phyloP scores from a whole-genome alignment of 2,113 vertebrate genomes.

The Canis aureus region DNA sequence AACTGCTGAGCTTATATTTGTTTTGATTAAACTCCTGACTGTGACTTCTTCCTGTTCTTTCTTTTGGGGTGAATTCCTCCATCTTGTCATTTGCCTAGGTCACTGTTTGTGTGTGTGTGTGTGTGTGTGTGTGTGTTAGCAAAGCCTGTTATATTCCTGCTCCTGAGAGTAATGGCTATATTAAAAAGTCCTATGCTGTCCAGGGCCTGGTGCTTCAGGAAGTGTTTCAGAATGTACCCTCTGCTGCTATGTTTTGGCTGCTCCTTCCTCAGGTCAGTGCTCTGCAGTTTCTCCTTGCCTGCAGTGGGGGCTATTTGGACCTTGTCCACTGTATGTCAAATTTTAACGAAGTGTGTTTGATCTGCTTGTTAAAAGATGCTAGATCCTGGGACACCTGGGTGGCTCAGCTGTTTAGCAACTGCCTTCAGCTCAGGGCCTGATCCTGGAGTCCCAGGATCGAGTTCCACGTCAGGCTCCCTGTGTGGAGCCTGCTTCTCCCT shows the following conservation, averaged over 20 bases:
- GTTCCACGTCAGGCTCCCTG: too few relatives aligned
- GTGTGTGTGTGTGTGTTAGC: background rate
- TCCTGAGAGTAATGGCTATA: background rate
- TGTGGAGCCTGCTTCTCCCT: too few relatives aligned
- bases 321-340: background rate
- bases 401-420: too few relatives aligned
- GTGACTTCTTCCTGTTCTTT: background rate
- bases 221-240: background rate
- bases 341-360: background rate
- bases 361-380: background rate
- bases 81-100: background rate
- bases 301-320: background rate
- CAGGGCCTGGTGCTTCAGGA: background rate
- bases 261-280: background rate
- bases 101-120: background rate
- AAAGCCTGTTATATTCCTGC: background rate
- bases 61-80: background rate
- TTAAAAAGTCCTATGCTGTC: background rate
- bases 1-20: background rate
- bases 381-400: background rate
- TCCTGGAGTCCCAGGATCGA: too few relatives aligned
- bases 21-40: background rate
- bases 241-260: background rate
- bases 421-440: too few relatives aligned
- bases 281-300: background rate